These are phyloP conservation scores for Lysiphlebus fabarum DNA, from an alignment of 1,140 invertebrate species.

Conservation along the genomic window DNA sequence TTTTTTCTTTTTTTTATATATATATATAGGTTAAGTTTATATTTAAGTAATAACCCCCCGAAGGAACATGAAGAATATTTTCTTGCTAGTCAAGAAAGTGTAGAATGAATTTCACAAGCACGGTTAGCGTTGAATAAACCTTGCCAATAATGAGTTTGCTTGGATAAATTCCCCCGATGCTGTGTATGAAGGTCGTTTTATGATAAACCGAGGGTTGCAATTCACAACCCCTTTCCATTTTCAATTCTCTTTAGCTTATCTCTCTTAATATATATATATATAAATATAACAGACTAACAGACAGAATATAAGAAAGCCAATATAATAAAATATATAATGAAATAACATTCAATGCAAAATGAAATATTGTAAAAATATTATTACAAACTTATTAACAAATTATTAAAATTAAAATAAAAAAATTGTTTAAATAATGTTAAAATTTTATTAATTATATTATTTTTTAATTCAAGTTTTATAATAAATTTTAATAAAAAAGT, in stretches of 20 bases:
- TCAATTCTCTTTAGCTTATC: background rate
- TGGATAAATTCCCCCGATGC: slow-evolving; percentile 51
- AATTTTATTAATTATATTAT: too few species aligned
- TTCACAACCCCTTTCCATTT: slow-evolving; percentile 1
- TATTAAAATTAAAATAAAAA: too few species aligned
- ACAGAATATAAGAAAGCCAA: slow-evolving; percentile 51
- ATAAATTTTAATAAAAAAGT: too few species aligned
- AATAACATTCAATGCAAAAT: slow-evolving; percentile 55
- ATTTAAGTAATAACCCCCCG: too few species aligned
- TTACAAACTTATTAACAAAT: slow-evolving; percentile 56
- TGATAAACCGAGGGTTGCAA: slow-evolving; percentile 47
- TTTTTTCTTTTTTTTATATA: background rate
- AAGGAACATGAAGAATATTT: slow-evolving; percentile 10
- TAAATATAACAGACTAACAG: slow-evolving; percentile 17
- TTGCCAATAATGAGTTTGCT: slow-evolving; percentile 53
- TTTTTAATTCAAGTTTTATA: too few species aligned
- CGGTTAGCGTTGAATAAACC: slow-evolving; percentile 54
- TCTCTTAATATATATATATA: too few species aligned
- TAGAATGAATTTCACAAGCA: slow-evolving; percentile 30
- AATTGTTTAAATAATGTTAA: too few species aligned
- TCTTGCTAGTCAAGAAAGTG: slow-evolving; percentile 18
- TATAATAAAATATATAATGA: slow-evolving; percentile 59
- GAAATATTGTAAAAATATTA: slow-evolving; percentile 58
- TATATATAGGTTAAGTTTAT: background rate
- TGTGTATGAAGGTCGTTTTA: slow-evolving; percentile 41